These are phyloP conservation scores for Drosophila pseudotalamancana DNA, from an alignment of 2,888 invertebrate genomes.

Conservation along the genomic window DNA sequence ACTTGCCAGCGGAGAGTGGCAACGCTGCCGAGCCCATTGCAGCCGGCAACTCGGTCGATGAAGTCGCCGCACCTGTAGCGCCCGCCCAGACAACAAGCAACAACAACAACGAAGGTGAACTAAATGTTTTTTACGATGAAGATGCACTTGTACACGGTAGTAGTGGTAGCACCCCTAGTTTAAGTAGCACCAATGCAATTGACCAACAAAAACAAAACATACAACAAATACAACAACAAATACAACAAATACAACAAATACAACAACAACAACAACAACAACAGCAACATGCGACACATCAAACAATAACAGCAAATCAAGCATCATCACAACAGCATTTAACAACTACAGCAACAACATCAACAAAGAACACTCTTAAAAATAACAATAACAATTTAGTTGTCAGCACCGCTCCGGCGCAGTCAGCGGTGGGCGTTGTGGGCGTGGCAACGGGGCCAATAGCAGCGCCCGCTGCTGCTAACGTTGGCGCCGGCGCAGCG, in stretches of 20 bases:
- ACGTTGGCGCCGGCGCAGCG: conserved; percentile 85
- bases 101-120: conserved; percentile 83
- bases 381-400: conserved; percentile 57
- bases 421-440: conserved; percentile 42
- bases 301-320: conserved; percentile 57
- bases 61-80: conserved; percentile 51
- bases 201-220: conserved; percentile 66
- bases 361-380: conserved; percentile 63
- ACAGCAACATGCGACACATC: conserved; percentile 59
- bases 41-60: conserved; percentile 70
- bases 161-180: conserved; percentile 78
- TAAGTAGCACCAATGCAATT: conserved; percentile 80
- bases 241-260: conserved; percentile 47
- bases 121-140: conserved; percentile 84
- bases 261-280: conserved; percentile 38
- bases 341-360: conserved; percentile 43
- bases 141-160: conserved; percentile 83
- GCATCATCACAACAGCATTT: conserved; percentile 67
- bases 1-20: conserved; percentile 77
- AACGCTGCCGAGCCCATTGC: conserved; percentile 64
- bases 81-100: conserved; percentile 38
- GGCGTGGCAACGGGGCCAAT: conserved; percentile 46
- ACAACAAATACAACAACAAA: conserved; percentile 51
- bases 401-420: conserved; percentile 37
- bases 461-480: conserved; percentile 30